Base-by-base conservation (phyloP, 2,113 vertebrate genomes). In the Osmerus mordax region DNA sequence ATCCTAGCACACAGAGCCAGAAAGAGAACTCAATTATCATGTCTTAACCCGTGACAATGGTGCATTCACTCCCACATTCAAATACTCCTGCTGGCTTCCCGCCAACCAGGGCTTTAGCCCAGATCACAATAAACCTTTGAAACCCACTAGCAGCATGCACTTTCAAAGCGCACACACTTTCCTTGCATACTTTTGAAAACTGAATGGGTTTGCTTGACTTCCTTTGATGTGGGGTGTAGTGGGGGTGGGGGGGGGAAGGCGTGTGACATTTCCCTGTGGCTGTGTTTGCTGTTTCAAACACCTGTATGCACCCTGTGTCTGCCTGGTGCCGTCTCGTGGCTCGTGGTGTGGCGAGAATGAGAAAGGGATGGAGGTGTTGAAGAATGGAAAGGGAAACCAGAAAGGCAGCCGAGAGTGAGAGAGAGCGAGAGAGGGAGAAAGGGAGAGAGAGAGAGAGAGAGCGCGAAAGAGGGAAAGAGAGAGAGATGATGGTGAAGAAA, bases 21-120 rank as follows among this genome's bases (percentile, higher is more conserved):
- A 74, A 68, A 76, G 54, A 36, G 65, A 16, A 81, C 76, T 74
- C 64, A 47, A 78, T 74, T 66, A 81, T 85, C 72, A 83, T 75
- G 41, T 66, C 65, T 70, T 56, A 68, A 36, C 23, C 54, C 36
- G 12, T 53, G 58, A 78, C 52, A 78, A 63, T 25, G 29, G 51
- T 76, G 9, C 7, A 75, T 68, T 72, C 61, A 60, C 68, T 76
- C 47, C 78, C 65, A 66, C 76, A 74, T 65, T 59, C 63, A 72
- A 29, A 78, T 55, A 47, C 51, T 56, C 55, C 55, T 72, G 67
- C 36, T 56, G 70, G n/a, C 72, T 19, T 53, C 28, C 18, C 18
- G 53, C 21, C 58, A 14, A 53, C 69, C 56, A 19, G 58, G 28
- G 25, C 55, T 56, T 58, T 14, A 67, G n/a, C 12, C 41, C 65